Conservation (phyloP, 2,888 invertebrate genomes). For the Ditula angustiorana region DNA sequence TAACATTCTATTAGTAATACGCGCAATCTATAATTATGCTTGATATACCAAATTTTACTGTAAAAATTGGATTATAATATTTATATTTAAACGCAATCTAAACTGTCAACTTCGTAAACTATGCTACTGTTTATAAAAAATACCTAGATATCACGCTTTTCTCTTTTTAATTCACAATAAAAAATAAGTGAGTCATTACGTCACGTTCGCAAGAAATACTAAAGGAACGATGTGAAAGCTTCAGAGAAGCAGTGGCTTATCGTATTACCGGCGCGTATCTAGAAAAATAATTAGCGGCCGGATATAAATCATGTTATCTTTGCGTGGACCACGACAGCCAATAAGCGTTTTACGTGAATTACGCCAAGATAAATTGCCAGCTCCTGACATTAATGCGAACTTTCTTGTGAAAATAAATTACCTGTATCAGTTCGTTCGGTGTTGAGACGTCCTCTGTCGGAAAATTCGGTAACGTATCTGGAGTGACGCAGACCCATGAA, state of each 20-base stretch:
- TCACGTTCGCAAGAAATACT: not conserved
- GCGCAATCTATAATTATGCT: no score
- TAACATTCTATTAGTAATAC: no score
- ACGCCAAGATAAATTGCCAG: slow-evolving; percentile 76
- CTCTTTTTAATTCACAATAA: not conserved
- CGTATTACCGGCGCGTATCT: slow-evolving; percentile 46
- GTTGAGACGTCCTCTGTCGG: slow-evolving; percentile 53
- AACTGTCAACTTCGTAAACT: no score
- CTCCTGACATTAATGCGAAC: slow-evolving; percentile 74
- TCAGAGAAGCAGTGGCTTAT: slow-evolving; percentile 42
- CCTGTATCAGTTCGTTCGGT: slow-evolving; percentile 65
- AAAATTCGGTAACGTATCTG: slow-evolving; percentile 26
- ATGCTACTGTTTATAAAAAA: no score
- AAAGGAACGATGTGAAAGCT: not conserved
- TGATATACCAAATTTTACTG: no score
- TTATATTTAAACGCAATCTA: no score
- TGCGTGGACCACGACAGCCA: slow-evolving; percentile 73
- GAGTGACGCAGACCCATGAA: slow-evolving; percentile 1
- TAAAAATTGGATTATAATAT: no score
- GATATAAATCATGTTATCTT: slow-evolving; percentile 73
- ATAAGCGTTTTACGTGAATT: slow-evolving; percentile 79
- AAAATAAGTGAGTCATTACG: not conserved
- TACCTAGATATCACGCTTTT: no score
- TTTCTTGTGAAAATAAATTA: slow-evolving; percentile 74
- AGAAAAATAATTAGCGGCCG: slow-evolving; percentile 62